Conservation (phyloP, 2,113 vertebrate genomes). For the Rhinogobius similis region DNA sequence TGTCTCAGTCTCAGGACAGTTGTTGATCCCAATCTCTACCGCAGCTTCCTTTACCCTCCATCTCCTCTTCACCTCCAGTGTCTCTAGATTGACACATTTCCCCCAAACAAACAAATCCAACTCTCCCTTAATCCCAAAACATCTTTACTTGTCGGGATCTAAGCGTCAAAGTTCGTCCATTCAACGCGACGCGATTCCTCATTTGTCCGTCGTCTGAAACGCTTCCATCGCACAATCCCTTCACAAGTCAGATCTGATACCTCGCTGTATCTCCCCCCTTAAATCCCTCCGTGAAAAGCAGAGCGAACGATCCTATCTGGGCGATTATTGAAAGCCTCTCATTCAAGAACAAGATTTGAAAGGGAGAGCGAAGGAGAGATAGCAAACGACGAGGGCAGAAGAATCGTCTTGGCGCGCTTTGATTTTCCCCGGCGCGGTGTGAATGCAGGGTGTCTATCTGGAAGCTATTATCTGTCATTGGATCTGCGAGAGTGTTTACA, state of each 20-base stretch:
- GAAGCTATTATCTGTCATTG: conserved; percentile 76
- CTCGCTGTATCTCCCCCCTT: conserved; percentile 29
- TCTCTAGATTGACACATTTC: too few relatives aligned
- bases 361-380: conserved; percentile 51
- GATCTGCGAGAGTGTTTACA: conserved; percentile 75
- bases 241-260: conserved; percentile 28
- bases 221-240: background rate
- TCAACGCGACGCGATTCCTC: background rate
- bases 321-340: conserved; percentile 46
- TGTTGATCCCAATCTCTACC: too few relatives aligned
- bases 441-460: conserved; percentile 77
- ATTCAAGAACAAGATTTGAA: conserved; percentile 29
- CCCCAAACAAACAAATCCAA: background rate
- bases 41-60: too few relatives aligned
- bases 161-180: background rate
- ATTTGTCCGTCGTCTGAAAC: background rate
- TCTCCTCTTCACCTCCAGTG: too few relatives aligned
- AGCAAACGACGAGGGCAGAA: conserved; percentile 60
- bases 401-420: conserved; percentile 76
- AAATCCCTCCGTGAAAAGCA: conserved; percentile 66
- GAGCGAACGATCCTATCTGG: conserved; percentile 58
- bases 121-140: background rate
- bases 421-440: conserved; percentile 70
- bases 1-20: too few relatives aligned
- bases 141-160: background rate